Evolutionary conservation across 2,113 vertebrate species (phyloP), one percentile per base, ranked within the genome.

Genomic region (Suricata suricatta): DNA sequence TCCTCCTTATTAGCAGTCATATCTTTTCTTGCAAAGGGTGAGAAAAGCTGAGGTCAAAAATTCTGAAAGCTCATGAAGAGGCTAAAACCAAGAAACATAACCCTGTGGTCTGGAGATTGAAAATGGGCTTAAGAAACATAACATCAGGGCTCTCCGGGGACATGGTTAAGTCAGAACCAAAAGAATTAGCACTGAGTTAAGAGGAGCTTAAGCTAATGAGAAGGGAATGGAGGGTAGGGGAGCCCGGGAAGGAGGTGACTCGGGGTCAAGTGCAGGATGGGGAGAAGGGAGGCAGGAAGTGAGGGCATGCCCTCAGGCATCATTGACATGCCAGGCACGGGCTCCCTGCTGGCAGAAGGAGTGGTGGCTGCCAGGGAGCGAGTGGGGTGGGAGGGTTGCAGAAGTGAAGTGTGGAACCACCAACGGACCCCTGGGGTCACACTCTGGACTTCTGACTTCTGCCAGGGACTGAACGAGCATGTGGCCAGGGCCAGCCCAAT

Each of bases 201-300:
- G 88, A 90, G 82, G 64, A 79, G n/a, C 17, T 44, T 69, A 68
- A 72, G 77, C 82, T 92, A 71, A 76, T 38, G 95, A 95, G 71
- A 57, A 64, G 29, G 50, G 86, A 79, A 35, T 50, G 15, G 66
- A 41, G 50, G 14, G 0, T 33, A 41, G 54, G 90, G 93, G 50
- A 81, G 92, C 41, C 57, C 15, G 72, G 41, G 41, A 31, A 41
- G 74, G 41, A 47, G 41, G 74, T 9, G 74, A 10, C 41, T 77
- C 7, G 21, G 4, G 3, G n/a, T 44, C 5, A 8, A n/a, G 41
- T 9, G 83, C n/a, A 52, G 92, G 29, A 1, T 17, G 4, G 7
- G 23, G 71, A 12, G 9, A 0, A 1, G 2, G 81, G 3, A 10
- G 0, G 0, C 12, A 19, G 74, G n/a, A 31, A 23, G 68, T 50